phyloP scores from a whole-genome alignment of 2,888 invertebrate species.

The Thymelicus sylvestris region DNA sequence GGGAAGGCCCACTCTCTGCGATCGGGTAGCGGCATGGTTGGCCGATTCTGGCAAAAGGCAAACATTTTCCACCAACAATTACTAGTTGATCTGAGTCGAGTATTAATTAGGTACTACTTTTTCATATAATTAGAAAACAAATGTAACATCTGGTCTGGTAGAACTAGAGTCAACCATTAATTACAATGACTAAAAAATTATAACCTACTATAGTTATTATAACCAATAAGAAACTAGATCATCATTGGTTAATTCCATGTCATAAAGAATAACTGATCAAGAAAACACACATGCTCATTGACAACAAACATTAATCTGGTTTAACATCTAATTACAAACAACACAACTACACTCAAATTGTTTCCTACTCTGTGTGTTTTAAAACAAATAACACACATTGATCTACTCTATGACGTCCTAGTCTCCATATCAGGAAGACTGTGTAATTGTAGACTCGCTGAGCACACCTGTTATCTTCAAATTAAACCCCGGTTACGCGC shows the following conservation, averaged over 20 bases:
- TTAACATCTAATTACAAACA: too few species aligned
- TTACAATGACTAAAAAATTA: too few species aligned
- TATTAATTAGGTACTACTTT: too few species aligned
- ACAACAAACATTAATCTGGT: not conserved
- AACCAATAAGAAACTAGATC: not conserved
- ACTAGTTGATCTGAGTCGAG: too few species aligned
- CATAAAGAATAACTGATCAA: not conserved
- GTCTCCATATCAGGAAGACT: constrained; percentile 18
- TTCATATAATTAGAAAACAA: too few species aligned
- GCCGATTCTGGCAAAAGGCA: too few species aligned
- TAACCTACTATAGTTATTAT: too few species aligned
- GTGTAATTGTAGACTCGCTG: constrained; percentile 23
- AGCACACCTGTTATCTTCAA: constrained; percentile 27
- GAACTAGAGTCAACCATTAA: too few species aligned
- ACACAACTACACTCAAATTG: not conserved
- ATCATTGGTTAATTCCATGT: not conserved
- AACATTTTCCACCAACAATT: too few species aligned
- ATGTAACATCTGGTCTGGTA: too few species aligned
- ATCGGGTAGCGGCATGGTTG: too few species aligned
- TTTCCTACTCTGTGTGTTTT: constrained; percentile 5
- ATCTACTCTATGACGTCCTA: not conserved
- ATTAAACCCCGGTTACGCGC: constrained; percentile 18
- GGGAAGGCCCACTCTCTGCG: too few species aligned
- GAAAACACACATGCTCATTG: not conserved
- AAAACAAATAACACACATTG: constrained; percentile 24